phyloP scores from a whole-genome alignment of 2,113 vertebrate species.

The Fukomys damarensis region DNA sequence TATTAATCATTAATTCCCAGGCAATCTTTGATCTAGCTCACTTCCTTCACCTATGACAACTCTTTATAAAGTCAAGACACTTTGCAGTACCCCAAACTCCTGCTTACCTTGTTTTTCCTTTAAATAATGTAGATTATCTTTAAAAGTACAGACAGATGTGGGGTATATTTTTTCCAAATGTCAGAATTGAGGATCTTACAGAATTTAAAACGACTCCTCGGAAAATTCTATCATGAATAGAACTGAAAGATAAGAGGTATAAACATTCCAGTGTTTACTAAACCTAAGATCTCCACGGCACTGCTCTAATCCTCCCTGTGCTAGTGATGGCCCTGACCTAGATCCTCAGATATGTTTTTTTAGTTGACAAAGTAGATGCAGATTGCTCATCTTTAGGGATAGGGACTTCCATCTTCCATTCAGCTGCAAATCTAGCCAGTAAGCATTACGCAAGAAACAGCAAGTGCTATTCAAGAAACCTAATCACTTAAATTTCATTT shows the following conservation, averaged over 20 bases:
- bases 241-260: background rate
- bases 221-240: background rate
- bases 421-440: background rate
- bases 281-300: background rate
- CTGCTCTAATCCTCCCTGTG: background rate
- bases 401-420: background rate
- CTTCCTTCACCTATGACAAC: background rate
- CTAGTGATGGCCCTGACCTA: background rate
- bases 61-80: background rate
- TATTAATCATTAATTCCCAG: background rate
- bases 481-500: constrained; percentile 16
- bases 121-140: background rate
- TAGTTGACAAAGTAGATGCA: background rate
- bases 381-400: background rate
- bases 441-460: too few relatives aligned
- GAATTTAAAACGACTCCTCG: constrained; percentile 6
- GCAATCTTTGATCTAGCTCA: background rate
- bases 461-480: constrained; percentile 35
- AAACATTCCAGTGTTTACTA: background rate
- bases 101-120: background rate
- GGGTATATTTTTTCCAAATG: background rate
- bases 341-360: background rate
- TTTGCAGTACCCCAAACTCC: background rate
- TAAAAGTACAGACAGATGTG: background rate
- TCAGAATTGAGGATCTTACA: background rate